phyloP scores from a whole-genome alignment of 2,797 vertebrate genomes.

The Microhierax caerulescens region DNA sequence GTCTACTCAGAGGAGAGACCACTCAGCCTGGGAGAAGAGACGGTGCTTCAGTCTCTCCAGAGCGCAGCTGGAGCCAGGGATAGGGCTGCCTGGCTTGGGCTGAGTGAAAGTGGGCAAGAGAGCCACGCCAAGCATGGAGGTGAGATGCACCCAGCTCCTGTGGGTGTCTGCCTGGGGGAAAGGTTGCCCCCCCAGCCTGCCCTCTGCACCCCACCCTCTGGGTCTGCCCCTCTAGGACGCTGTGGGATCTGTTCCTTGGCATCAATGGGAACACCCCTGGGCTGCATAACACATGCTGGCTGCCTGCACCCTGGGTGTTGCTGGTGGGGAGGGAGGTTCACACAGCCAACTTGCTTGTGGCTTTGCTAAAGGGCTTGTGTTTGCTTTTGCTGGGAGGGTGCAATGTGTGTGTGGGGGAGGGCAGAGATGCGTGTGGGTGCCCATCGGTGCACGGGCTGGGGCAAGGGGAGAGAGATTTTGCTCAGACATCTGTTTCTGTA shows the following conservation, averaged over 20 bases:
- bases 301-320: accelerated
- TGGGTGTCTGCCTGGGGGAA: accelerated
- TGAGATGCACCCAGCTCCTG: accelerated
- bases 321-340: background rate
- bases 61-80: background rate
- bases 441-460: background rate
- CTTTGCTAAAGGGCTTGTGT: background rate
- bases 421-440: accelerated
- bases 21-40: background rate
- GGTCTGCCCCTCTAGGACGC: background rate
- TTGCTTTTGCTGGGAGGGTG: background rate
- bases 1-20: background rate
- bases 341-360: background rate
- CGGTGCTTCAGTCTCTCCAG: background rate
- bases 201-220: accelerated
- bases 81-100: background rate
- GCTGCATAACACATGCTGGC: accelerated
- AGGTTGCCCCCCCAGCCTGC: background rate
- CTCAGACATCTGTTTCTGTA: background rate
- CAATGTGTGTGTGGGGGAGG: background rate
- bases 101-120: too few species aligned
- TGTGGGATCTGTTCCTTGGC: background rate
- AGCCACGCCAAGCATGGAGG: too few species aligned
- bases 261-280: background rate
- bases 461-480: background rate